Evolutionary conservation across 2,888 invertebrate species (phyloP), one percentile per base, ranked within the genome.

Genomic region (Callimorpha dominula): DNA sequence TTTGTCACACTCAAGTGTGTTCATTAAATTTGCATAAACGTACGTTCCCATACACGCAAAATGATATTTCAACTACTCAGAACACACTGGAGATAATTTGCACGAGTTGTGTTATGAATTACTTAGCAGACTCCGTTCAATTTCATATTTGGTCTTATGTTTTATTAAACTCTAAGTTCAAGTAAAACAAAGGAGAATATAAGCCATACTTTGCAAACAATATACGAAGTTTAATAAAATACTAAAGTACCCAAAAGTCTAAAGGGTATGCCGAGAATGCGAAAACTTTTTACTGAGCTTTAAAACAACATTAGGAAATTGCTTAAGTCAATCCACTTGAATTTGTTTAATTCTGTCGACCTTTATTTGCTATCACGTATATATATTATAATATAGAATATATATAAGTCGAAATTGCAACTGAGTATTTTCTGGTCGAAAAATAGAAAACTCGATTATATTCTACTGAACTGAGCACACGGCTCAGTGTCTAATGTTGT

Each of bases 141-240:
- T 71, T 71, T 71, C 74, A 68, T 68, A 68, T 71, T 65, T 70
- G 50, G 20, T 73, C 62, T 70, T 54, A 71, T 70, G 64, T 71
- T 70, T 67, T 67, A 64, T 73, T 68, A 71, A 71, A 65, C 68
- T 74, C 60, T 65, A 71, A 73, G 42, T 73, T 42, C 57, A 63
- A 68, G 72, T 72, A 68, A 74, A 74, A 71, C 70, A 74, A 74
- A 72, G 54, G 52, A 52, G 31, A 79, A 71, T 75, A 78, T 73
- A 79, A 81, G 79, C 70, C 76, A 79, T 74, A 79, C 77, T 77
- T 79, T 68, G 68, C 73, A 68, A 76, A 82, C 71, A 81, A 81
- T 76, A 71, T 70, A 76, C 74, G 57, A 83, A 83, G 77, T 81
- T 82, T 81, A 72, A 64, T 81, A 76, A 83, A 83, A 81, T 81